phyloP scores from a whole-genome alignment of 2,888 invertebrate species.

The Gastrophysa polygoni region DNA sequence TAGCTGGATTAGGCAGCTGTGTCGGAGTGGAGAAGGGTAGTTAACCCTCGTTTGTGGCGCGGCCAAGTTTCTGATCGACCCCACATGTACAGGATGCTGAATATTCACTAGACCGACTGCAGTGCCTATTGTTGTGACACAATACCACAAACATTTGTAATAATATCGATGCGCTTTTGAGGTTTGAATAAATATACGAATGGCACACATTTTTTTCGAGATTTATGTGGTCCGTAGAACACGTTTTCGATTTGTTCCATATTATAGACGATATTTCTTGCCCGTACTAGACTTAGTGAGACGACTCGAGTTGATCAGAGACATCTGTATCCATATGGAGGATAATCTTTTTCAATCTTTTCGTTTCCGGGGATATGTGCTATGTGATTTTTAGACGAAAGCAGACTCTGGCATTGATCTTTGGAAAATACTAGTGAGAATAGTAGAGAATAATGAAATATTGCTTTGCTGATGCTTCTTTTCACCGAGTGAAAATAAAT shows the following conservation, averaged over 20 bases:
- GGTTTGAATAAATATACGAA: conserved; percentile 51
- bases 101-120: conserved; percentile 38
- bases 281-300: not conserved
- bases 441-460: too few relatives aligned
- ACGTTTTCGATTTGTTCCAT: conserved; percentile 5
- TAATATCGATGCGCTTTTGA: conserved; percentile 61
- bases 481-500: too few relatives aligned
- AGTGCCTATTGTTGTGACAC: conserved; percentile 56
- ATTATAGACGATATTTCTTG: not conserved
- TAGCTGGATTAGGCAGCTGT: conserved; percentile 60
- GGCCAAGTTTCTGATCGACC: conserved; percentile 1
- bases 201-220: conserved; percentile 37
- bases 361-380: not conserved
- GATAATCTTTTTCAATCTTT: not conserved
- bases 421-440: not conserved
- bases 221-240: conserved; percentile 39
- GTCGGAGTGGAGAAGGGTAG: conserved; percentile 52
- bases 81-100: not conserved
- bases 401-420: not conserved
- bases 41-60: conserved; percentile 46
- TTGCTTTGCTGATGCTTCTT: too few relatives aligned
- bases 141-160: conserved; percentile 60
- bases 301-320: not conserved
- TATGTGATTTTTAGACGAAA: not conserved
- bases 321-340: not conserved